Evolutionary conservation across 2,797 vertebrate genomes (phyloP), one percentile per base, ranked within the genome.

Genomic region (Gymnodraco acuticeps): DNA sequence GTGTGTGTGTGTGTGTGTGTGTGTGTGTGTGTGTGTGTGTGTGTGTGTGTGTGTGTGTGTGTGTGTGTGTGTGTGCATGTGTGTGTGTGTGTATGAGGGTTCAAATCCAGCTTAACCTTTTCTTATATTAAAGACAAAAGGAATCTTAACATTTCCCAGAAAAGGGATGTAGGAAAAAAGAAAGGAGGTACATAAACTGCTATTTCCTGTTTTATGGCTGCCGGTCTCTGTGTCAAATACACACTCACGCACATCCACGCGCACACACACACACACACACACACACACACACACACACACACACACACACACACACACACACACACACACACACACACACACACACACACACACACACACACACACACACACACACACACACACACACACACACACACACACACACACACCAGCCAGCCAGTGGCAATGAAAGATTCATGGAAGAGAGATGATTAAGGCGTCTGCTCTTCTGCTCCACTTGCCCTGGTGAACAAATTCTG

Each of bases 381-480:
- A 23, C 2, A 3, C 23, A 23, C 23, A 23, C 23, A 23, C 23
- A 3, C 23, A 23, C 23, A 27, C 23, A 27, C 23, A 27, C 23
- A 27, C 23, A 27, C 23, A 27, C 23, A 27, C 23, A 27, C 3
- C 15, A 77, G 56, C 3, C 15, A 77, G 56, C 81, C 74, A 84
- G 33, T 56, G 41, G 72, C 75, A 70, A 90, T 93, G 75, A 93
- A 93, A 91, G 77, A 92, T 91, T 92, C 80, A 93, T 93, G 70
- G 60, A 77, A 78, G 54, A 56, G 73, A 31, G 71, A 87, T 83
- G 88, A 90, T 88, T 83, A 89, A 88, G 86, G 81, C 75, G 50
- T 87, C 77, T 87, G 59, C 54, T 87, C 83, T 88, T 93, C 89
- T 90, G 91, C 92, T 93, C 88, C 87, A 92, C 90, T 92, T 92